Percentiles rank a stretch among this genome's conserved stretches.
phyloP scores from a whole-genome alignment of 2,113 vertebrate genomes.

The Loxodonta africana region DNA sequence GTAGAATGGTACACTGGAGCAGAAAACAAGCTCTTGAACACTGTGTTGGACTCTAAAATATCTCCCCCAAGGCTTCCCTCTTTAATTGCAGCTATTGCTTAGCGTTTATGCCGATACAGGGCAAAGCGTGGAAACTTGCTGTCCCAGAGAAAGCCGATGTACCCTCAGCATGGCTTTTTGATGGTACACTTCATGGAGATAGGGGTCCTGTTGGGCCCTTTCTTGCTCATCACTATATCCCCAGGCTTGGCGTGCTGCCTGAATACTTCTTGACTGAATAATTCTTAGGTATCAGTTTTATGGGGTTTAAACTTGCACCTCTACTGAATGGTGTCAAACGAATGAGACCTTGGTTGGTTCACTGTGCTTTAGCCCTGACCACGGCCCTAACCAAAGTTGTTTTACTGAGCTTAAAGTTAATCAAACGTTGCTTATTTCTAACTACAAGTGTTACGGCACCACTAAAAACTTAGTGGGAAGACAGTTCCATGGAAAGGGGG shows the following conservation, averaged over 20 bases:
- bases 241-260: background rate
- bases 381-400: background rate
- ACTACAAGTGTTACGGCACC: background rate
- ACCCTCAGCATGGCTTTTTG: background rate
- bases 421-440: background rate
- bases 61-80: background rate
- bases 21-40: background rate
- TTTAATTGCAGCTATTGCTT: background rate
- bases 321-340: background rate
- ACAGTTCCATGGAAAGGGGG: background rate
- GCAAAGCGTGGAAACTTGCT: background rate
- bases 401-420: constrained; percentile 24
- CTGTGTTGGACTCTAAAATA: background rate
- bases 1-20: background rate
- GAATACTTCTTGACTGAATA: background rate
- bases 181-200: background rate
- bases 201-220: background rate
- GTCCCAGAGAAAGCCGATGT: background rate
- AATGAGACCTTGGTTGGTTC: background rate
- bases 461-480: background rate
- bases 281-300: background rate
- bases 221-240: background rate
- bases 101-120: background rate
- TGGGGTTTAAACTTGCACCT: background rate
- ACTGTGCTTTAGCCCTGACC: background rate